Evolutionary conservation across 2,888 invertebrate species (phyloP), one percentile per base, ranked within the genome.

Genomic region (Melikaiella ostensackeni): DNA sequence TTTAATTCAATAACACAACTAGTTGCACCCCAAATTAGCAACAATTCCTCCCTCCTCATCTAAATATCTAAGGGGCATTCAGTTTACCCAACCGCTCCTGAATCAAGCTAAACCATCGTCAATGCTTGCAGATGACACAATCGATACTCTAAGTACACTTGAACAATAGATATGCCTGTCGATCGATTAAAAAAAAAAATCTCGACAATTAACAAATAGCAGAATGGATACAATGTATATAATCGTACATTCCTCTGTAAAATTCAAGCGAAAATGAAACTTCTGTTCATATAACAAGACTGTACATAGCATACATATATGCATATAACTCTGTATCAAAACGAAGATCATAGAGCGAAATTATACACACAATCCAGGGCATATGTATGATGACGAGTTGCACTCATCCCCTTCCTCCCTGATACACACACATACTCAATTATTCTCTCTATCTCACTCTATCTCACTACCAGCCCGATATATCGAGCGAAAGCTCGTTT

Each of bases 381-480:
- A 66, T 27, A 70, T 70, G 50, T 11, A 33, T 30, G 30, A 30
- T 30, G 30, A 30, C 42, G 16, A 42, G 24, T 13, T 24, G 38
- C 66, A 9, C 74, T 38, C 73, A 59, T 75, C 50, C 76, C 79
- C 61, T 77, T 73, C 74, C 7, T 59, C 35, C 64, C 57, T 70
- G 70, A n/a, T 16, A 24, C 16, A 66, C 66, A 46, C 38, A 42
- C 27, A 70, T 50, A 33, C 27, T 46, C n/a, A 46, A 62, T 75
- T 75, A 66, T 70, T 70, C 16, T 21, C 50, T 75, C 77, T 73
- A 70, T 74, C 78, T 75, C 76, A 74, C 66, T 78, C 79, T 50
- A 74, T 74, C 77, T 73, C 33, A 75, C 77, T 38, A 64, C 33
- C 73, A 76, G 73, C 63, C 61, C 46, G 66, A 70, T 77, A 78